phyloP scores from a whole-genome alignment of 2,797 vertebrate species.

The Crocidura indochinensis region DNA sequence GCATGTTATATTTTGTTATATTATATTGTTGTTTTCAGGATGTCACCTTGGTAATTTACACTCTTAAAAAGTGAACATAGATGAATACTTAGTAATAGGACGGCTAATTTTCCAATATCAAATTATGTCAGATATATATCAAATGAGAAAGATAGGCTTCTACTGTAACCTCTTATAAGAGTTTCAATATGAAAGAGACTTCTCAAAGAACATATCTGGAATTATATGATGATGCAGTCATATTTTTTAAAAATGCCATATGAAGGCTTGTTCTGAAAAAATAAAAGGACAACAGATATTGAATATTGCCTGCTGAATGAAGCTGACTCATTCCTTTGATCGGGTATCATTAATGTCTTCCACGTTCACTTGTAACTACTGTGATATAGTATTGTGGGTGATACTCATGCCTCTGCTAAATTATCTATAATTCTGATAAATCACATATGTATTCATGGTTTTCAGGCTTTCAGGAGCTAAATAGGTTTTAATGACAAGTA shows the following conservation, averaged over 20 bases:
- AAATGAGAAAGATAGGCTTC: constrained; percentile 42
- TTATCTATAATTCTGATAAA: constrained; percentile 30
- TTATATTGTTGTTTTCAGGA: constrained; percentile 10
- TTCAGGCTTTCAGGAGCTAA: constrained; percentile 32
- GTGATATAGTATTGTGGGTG: constrained; percentile 30
- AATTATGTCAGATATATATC: constrained; percentile 56
- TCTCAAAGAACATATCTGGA: constrained; percentile 52
- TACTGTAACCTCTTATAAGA: constrained; percentile 47
- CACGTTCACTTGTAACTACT: constrained; percentile 30
- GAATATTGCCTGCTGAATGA: not conserved
- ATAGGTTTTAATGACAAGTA: constrained; percentile 52
- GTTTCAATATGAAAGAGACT: not conserved
- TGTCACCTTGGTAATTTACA: not conserved
- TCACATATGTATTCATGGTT: not conserved
- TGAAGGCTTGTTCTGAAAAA: constrained; percentile 27
- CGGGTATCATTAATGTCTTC: constrained; percentile 12
- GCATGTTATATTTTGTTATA: not conserved
- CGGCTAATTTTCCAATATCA: constrained; percentile 34
- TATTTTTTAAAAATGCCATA: not conserved
- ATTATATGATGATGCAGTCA: not conserved
- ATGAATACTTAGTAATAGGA: not conserved
- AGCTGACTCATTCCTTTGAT: constrained; percentile 36
- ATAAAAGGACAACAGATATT: constrained; percentile 33
- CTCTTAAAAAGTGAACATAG: not conserved
- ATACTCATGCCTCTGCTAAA: constrained; percentile 49